Evolutionary conservation across 2,113 vertebrate genomes (phyloP), one percentile per base, ranked within the genome.

Genomic region (Melospiza melodia): DNA sequence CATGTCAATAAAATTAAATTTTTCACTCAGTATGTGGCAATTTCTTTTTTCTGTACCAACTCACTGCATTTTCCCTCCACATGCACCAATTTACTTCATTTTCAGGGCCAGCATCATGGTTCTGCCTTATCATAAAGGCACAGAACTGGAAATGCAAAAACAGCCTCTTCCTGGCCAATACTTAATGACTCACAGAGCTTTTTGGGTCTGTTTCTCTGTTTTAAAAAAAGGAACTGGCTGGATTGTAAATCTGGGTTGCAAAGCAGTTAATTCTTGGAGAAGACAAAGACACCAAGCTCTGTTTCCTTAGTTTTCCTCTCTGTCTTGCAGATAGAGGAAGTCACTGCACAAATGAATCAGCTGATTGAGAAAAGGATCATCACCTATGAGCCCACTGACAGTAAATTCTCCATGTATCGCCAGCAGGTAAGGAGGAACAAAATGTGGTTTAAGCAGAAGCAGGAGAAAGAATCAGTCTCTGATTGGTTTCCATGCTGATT

Each of bases 311-410:
- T 91, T 89, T 94, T 94, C 51, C 55, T 15, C 44, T 75, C 39
- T 94, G 51, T 87, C 43, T 98, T 98, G 97, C 95, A 99, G 99
- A 98, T 99, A 94, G 98, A 97, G 97, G 99, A 98, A 93, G 95
- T 98, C 44, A 99, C 99, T 28, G 81, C 95, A 80, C 95, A 99
- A 97, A 98, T 99, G 30, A 99, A 99, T 95, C 99, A 99, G 91
- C 97, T 99, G 83, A 98, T 98, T 93, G 99, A 99, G 97, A 99
- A 99, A 97, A 98, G 97, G 96, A 99, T 99, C 98, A 98, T 99
- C 98, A 98, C 98, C 78, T 98, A 97, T 43, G 99, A 99, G 90
- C 99, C 99, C 46, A 94, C 98, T 80, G 99, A 99, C 72, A 99
- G 99, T 93, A 99, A 99, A 94, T 97, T 99, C 81, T 98, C 98